Evolutionary conservation across 2,797 vertebrate species (phyloP).

Genomic region (Schizothorax lantsangensis): DNA sequence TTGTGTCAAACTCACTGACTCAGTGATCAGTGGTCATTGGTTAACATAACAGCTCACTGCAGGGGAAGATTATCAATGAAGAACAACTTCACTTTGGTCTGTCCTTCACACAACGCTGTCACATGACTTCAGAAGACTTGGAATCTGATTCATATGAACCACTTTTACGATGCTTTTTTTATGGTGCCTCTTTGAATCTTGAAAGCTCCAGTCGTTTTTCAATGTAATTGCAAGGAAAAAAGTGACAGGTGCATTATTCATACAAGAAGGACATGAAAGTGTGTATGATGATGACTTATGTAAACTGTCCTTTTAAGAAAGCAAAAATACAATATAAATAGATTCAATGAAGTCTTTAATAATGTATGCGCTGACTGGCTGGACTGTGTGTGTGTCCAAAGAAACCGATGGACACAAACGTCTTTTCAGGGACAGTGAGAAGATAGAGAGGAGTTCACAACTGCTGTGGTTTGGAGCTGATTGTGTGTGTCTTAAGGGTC

Average conservation of each 20-base stretch:
- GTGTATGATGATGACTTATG: background rate
- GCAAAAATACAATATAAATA: background rate
- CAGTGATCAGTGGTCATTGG: background rate
- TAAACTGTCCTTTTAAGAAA: background rate
- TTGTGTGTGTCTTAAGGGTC: constrained; percentile 46
- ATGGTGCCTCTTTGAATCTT: background rate
- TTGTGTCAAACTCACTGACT: background rate
- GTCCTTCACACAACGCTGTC: background rate
- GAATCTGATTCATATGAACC: background rate
- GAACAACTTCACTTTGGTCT: background rate
- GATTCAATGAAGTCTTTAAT: background rate
- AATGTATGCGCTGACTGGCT: background rate
- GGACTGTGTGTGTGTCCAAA: background rate
- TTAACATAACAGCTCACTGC: background rate
- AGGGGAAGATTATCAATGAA: background rate
- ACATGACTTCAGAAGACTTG: background rate
- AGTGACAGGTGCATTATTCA: background rate
- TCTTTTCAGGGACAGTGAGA: constrained; percentile 18
- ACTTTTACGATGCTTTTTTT: background rate
- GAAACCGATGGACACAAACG: background rate
- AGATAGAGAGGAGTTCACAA: constrained; percentile 32
- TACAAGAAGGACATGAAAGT: background rate
- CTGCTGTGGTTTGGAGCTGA: constrained; percentile 34
- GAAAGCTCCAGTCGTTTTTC: background rate
- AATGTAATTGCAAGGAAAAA: constrained; percentile 4